A percentile compares a stretch with the other conserved stretches of the same genome.
Evolutionary conservation across 2,113 vertebrate species (phyloP).

Genomic region (Campylomormyrus tamandua): DNA sequence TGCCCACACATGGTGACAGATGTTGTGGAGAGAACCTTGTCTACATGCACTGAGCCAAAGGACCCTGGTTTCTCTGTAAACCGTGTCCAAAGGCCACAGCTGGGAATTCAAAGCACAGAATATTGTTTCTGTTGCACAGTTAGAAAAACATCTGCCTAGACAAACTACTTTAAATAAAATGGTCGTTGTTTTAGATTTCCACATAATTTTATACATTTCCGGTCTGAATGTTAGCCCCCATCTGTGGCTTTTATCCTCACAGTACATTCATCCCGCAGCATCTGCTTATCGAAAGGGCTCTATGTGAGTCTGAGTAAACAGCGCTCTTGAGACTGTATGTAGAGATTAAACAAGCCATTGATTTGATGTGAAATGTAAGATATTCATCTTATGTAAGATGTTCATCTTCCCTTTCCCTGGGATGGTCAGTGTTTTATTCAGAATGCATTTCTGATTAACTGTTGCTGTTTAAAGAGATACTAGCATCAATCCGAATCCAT

Average conservation of each 20-base stretch:
- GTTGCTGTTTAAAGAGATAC: background rate
- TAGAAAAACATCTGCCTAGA: background rate
- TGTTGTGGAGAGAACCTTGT: background rate
- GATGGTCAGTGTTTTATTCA: background rate
- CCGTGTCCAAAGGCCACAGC: background rate
- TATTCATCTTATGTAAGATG: background rate
- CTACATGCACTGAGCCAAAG: background rate
- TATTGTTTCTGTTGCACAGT: background rate
- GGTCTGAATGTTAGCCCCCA: background rate
- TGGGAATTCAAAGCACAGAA: background rate
- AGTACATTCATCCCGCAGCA: background rate
- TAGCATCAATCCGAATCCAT: background rate
- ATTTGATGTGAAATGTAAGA: background rate
- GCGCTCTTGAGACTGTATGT: background rate
- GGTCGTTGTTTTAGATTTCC: background rate
- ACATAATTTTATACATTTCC: background rate
- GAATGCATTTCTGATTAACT: background rate
- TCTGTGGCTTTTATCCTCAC: background rate
- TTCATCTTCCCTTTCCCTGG: background rate
- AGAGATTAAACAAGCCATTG: background rate
- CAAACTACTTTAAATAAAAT: background rate
- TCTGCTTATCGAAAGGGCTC: background rate
- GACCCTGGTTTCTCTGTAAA: background rate
- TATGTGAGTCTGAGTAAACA: background rate
- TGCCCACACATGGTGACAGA: background rate